Evolutionary conservation across 2,797 vertebrate genomes (phyloP), one percentile per base, ranked within the genome.

Genomic region (Gouania willdenowi): DNA sequence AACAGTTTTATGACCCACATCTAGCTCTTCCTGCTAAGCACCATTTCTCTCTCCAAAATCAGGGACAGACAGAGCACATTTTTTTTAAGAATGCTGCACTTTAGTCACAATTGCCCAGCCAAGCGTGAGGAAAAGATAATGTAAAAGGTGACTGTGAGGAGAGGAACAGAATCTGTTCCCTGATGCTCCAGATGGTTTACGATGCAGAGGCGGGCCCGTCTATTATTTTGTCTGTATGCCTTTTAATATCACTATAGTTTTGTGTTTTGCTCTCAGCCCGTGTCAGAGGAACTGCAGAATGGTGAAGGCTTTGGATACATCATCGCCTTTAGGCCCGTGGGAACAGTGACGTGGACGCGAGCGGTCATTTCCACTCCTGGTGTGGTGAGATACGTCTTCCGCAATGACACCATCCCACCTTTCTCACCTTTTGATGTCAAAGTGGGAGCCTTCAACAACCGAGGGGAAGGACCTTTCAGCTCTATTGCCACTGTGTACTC

Each of bases 391-490:
- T 95, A 95, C 0, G 82, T 92, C 36, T 94, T 93, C 28, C 88
- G 90, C 59, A 98, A 96, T 2, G 94, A 97, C 79, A 94, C 92
- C 71, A 91, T 97, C 48, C 57, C 90, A 5, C 90, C 94, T 1
- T 97, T 96, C 53, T 90, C 92, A 0, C 93, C 91, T 0, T 98
- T 94, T 10, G 89, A 96, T 24, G 90, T 95, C 53, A 95, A 95
- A 71, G 95, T 97, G 15, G 94, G 93, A 0, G 92, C 94, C 0
- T 97, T 90, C 61, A 98, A 98, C 84, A 92, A 95, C 55, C 87
- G 92, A 13, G 94, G 95, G 2, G 92, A 95, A 70, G 95, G 95
- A n/a, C 94, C 94, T 0, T 98, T 95, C 71, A 98, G 95, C 66
- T 82, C 92, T 0, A 90, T 94, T 6, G 80, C 82, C 40, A 89